Percentiles rank a stretch among this genome's conserved stretches.
These are phyloP conservation scores for Micromesistius poutassou DNA, from an alignment of 2,797 vertebrate species.

Conservation along the genomic window DNA sequence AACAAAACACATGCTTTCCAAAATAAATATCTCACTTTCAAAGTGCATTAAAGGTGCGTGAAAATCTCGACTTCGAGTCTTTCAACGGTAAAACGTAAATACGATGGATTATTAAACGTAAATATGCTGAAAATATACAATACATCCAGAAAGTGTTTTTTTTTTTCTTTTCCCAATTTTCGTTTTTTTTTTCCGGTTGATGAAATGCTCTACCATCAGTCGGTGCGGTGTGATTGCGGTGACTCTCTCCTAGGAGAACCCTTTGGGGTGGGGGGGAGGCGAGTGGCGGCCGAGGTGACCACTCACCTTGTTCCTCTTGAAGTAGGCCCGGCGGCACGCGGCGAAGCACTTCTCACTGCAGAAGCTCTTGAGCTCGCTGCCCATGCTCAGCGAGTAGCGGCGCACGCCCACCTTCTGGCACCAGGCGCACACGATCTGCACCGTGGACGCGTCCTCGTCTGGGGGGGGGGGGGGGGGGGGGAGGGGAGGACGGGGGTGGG, in stretches of 20 bases:
- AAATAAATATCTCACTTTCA: background rate
- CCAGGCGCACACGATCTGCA: constrained; percentile 99
- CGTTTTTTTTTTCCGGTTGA: too few relatives aligned
- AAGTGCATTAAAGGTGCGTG: background rate
- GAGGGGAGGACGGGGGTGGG: background rate
- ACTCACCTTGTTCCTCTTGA: constrained; percentile 98
- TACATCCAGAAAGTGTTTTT: too few relatives aligned
- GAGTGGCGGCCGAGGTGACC: too few relatives aligned
- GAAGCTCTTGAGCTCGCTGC: constrained; percentile 98
- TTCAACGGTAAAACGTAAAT: too few relatives aligned
- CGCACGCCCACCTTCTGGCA: constrained; percentile 99
- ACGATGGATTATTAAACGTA: too few relatives aligned
- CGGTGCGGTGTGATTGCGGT: too few relatives aligned
- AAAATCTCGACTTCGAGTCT: too few relatives aligned
- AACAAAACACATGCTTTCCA: background rate
- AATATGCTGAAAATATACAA: too few relatives aligned
- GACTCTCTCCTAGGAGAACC: too few relatives aligned
- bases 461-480: constrained; percentile 22
- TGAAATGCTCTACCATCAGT: background rate
- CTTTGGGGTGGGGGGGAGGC: too few relatives aligned
- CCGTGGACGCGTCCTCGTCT: constrained; percentile 95
- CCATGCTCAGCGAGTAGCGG: constrained; percentile 98
- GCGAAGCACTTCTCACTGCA: constrained; percentile 99
- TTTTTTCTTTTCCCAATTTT: too few relatives aligned
- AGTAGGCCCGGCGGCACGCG: constrained; percentile 96